Percentiles rank a stretch among this genome's conserved stretches.
These are phyloP conservation scores for Microchrysa polita DNA, from an alignment of 2,888 invertebrate species.

Conservation along the genomic window DNA sequence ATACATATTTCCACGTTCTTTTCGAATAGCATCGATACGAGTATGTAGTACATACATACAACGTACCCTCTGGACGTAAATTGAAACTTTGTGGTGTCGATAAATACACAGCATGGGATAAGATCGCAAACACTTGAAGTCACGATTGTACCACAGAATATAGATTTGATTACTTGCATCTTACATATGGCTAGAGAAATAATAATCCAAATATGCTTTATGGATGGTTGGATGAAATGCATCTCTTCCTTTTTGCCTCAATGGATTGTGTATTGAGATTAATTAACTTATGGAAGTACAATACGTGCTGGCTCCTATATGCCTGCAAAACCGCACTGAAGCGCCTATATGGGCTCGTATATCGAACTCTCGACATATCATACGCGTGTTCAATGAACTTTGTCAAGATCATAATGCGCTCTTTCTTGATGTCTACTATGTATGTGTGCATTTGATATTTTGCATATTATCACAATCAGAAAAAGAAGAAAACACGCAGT, in stretches of 20 bases:
- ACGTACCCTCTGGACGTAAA: background rate
- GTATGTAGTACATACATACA: background rate
- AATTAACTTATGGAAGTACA: constrained; percentile 33
- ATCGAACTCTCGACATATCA: background rate
- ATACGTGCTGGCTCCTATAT: background rate
- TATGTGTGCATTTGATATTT: constrained; percentile 33
- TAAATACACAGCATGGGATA: constrained; percentile 5
- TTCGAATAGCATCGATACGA: too few relatives aligned
- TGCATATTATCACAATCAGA: constrained; percentile 33
- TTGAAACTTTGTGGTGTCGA: constrained; percentile 32
- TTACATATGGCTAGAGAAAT: background rate
- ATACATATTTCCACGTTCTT: constrained; percentile 18
- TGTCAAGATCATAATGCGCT: constrained; percentile 37
- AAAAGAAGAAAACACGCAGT: constrained; percentile 21
- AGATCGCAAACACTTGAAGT: constrained; percentile 13
- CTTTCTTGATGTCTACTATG: too few relatives aligned
- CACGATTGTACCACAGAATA: background rate
- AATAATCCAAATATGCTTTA: constrained; percentile 27
- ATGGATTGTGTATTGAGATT: constrained; percentile 24
- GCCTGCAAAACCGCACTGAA: constrained; percentile 20
- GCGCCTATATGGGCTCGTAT: constrained; percentile 10
- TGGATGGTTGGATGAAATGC: constrained; percentile 24
- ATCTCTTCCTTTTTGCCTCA: constrained; percentile 36
- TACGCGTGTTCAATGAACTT: constrained; percentile 35
- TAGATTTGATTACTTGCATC: constrained; percentile 25